Percentiles rank a stretch among this genome's conserved stretches.
These are phyloP conservation scores for Callithrix jacchus DNA, from an alignment of 2,113 vertebrate species.

Conservation along the genomic window DNA sequence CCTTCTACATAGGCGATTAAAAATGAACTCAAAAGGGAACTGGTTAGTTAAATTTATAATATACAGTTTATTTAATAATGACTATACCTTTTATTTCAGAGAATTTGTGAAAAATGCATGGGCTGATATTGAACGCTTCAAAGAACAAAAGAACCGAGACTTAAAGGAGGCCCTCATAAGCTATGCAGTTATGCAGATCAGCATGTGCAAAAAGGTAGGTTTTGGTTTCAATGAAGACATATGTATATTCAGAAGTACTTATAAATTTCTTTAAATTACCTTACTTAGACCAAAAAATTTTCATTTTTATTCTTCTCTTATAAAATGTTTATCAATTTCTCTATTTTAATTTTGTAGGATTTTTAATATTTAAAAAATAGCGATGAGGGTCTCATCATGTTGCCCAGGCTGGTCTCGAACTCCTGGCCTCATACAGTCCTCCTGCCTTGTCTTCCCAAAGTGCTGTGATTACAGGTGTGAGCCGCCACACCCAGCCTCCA, in stretches of 20 bases:
- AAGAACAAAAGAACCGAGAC: slow-evolving; percentile 95
- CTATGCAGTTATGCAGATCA: slow-evolving; percentile 98
- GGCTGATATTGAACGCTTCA: slow-evolving; percentile 95
- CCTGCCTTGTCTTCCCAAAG: too few species aligned
- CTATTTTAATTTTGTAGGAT: too few species aligned
- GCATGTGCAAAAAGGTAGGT: slow-evolving; percentile 97
- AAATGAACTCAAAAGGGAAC: slow-evolving; percentile 31
- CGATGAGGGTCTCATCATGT: too few species aligned
- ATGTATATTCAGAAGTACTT: background rate
- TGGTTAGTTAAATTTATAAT: background rate
- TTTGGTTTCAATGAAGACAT: background rate
- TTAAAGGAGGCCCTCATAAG: slow-evolving; percentile 95
- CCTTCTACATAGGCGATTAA: background rate
- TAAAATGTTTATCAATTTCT: background rate
- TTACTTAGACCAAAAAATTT: background rate
- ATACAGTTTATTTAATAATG: background rate
- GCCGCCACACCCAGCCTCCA: background rate
- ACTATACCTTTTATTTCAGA: slow-evolving; percentile 82
- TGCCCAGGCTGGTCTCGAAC: too few species aligned
- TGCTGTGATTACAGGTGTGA: too few species aligned
- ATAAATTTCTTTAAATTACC: background rate
- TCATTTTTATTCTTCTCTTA: background rate
- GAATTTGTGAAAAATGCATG: slow-evolving; percentile 95
- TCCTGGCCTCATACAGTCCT: too few species aligned
- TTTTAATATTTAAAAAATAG: too few species aligned